Evolutionary conservation across 2,113 vertebrate genomes (phyloP), one percentile per base, ranked within the genome.

Genomic region (Phyllostomus hastatus): DNA sequence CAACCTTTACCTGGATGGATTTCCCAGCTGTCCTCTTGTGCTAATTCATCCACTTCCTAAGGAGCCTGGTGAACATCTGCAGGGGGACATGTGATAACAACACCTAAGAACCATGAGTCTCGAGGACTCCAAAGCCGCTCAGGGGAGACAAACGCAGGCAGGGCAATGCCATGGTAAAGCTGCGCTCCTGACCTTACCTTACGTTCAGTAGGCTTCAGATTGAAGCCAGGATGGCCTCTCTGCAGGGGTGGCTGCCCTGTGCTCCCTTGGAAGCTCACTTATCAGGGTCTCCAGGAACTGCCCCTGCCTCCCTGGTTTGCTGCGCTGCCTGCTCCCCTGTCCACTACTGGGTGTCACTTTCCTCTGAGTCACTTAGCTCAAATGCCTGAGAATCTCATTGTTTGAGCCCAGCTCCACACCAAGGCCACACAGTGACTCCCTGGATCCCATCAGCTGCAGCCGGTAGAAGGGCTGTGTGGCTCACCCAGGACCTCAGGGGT

Each of bases 401-500:
- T 67, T 66, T 67, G 79, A 96, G 48, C 38, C 48, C 20, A 16
- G 76, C 16, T 38, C 33, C 3, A 94, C 93, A 78, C 72, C 92
- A 38, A 76, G 70, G 9, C 75, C 26, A 86, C 20, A 2, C 1
- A 59, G 54, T 76, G 54, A 73, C 17, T 31, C 12, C 31, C 16
- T 7, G 5, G 6, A 4, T 38, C 41, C 73, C 54, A 43, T 19
- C 17, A 22, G 31, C 33, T 59, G 48, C 69, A 70, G 50, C 46
- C 64, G 19, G 38, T 35, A 70, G 88, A n/a, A 80, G 20, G 46
- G 33, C 79, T 31, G 0, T 1, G 15, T 12, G 3, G 26, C 26
- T 64, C 59, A 76, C 57, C 31, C 26, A 46, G 69, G 54, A 14
- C 33, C 79, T 9, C 8, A 2, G 1, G 7, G 7, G 12, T 28